A percentile compares a stretch with the other conserved stretches of the same genome.
Evolutionary conservation across 2,113 vertebrate species (phyloP).

Genomic region (Oreochromis tanganicae): DNA sequence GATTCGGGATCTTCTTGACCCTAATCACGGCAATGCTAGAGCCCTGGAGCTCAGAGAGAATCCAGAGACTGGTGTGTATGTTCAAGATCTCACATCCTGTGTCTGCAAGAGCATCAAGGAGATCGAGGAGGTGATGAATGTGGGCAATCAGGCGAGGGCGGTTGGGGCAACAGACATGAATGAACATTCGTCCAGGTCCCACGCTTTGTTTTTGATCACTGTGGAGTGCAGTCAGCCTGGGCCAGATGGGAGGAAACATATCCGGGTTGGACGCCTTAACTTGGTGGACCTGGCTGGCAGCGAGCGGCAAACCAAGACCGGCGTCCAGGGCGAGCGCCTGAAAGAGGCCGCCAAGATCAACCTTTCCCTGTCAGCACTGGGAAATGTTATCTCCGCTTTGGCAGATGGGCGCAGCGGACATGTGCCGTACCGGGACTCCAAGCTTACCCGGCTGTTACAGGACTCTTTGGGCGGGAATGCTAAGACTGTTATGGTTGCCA

Average conservation of each 20-base stretch:
- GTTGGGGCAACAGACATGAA: conserved; percentile 96
- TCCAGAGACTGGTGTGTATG: conserved; percentile 91
- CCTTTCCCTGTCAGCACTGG: conserved; percentile 91
- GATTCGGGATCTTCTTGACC: conserved; percentile 85
- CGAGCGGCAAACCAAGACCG: conserved; percentile 88
- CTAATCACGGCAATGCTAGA: conserved; percentile 76
- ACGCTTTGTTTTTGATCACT: conserved; percentile 93
- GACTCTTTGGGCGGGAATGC: conserved; percentile 96
- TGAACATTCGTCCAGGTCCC: conserved; percentile 92
- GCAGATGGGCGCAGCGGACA: conserved; percentile 90
- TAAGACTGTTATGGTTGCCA: conserved; percentile 97
- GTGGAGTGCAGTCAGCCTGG: conserved; percentile 92
- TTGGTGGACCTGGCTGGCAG: conserved; percentile 95
- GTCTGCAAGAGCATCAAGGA: conserved; percentile 98
- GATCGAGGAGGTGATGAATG: conserved; percentile 95
- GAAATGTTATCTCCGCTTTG: conserved; percentile 92
- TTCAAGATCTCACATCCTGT: conserved; percentile 93
- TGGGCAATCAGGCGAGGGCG: conserved; percentile 87
- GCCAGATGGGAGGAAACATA: conserved; percentile 89
- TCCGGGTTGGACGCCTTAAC: conserved; percentile 94
- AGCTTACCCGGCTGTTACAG: conserved; percentile 92
- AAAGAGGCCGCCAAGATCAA: conserved; percentile 98
- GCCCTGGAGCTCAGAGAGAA: conserved; percentile 92
- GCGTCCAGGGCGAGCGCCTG: conserved; percentile 83
- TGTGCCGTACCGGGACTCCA: conserved; percentile 96